Evolutionary conservation across 2,888 invertebrate genomes (phyloP).

Genomic region (Caradrina kadenii): DNA sequence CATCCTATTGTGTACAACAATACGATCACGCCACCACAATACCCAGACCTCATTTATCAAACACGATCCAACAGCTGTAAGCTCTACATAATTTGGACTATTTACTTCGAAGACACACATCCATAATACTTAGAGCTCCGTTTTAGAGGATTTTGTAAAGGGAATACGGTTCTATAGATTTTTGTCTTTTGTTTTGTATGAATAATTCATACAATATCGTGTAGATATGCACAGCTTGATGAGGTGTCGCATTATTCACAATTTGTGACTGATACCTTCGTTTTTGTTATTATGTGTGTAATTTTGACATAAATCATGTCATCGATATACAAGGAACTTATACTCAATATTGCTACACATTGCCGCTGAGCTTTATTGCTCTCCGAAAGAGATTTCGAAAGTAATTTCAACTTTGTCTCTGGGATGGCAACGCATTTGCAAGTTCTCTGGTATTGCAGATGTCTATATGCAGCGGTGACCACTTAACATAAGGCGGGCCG

Average conservation of each 20-base stretch:
- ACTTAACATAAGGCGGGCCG: too few relatives aligned
- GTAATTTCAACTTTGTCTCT: too few relatives aligned
- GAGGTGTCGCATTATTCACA: slow-evolving; percentile 83
- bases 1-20: slow-evolving; percentile 65
- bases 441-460: too few relatives aligned
- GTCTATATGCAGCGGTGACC: too few relatives aligned
- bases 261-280: slow-evolving; percentile 79
- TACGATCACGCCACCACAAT: slow-evolving; percentile 50
- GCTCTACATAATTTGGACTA: slow-evolving; percentile 41
- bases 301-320: slow-evolving; percentile 42
- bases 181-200: slow-evolving; percentile 66
- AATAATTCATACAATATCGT: slow-evolving; percentile 83
- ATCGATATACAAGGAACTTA: not conserved
- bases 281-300: slow-evolving; percentile 54
- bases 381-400: not conserved
- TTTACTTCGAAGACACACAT: slow-evolving; percentile 19
- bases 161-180: slow-evolving; percentile 50
- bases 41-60: slow-evolving; percentile 29
- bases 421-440: too few relatives aligned
- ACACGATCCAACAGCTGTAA: not conserved
- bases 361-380: not conserved
- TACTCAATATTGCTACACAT: not conserved
- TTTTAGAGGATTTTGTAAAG: slow-evolving; percentile 9
- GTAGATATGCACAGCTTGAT: slow-evolving; percentile 68
- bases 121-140: slow-evolving; percentile 56